Evolutionary conservation across 2,888 invertebrate genomes (phyloP).

Genomic region (Diadegma fenestrale): DNA sequence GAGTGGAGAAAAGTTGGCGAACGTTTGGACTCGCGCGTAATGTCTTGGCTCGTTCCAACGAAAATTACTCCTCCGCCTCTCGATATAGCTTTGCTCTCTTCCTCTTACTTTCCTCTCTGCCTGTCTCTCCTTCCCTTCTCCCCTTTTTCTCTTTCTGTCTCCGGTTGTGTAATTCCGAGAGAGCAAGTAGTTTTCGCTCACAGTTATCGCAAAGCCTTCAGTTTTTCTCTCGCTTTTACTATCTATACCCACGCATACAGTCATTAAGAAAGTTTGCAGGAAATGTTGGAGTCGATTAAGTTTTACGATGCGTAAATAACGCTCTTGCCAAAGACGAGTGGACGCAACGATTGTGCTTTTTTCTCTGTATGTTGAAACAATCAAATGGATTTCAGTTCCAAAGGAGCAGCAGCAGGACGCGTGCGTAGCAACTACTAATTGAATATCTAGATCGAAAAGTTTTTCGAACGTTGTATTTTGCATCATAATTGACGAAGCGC

Average conservation of each 20-base stretch:
- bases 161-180: slow-evolving; percentile 47
- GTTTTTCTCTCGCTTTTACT: slow-evolving; percentile 13
- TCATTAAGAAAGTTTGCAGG: slow-evolving; percentile 37
- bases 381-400: slow-evolving; percentile 19
- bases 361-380: slow-evolving; percentile 70
- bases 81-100: not conserved
- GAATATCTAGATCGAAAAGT: slow-evolving; percentile 20
- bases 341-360: slow-evolving; percentile 68
- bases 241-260: slow-evolving; percentile 6
- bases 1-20: slow-evolving; percentile 70
- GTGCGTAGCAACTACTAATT: slow-evolving; percentile 75
- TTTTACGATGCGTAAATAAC: slow-evolving; percentile 74
- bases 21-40: slow-evolving; percentile 53
- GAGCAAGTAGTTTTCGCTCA: slow-evolving; percentile 55
- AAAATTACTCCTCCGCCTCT: slow-evolving; percentile 46
- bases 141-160: slow-evolving; percentile 4
- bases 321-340: slow-evolving; percentile 61
- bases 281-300: slow-evolving; percentile 72
- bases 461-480: not conserved
- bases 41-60: slow-evolving; percentile 61
- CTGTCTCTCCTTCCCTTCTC: not conserved
- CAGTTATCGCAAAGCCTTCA: slow-evolving; percentile 62
- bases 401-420: slow-evolving; percentile 63
- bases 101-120: slow-evolving; percentile 11
- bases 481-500: not conserved